Evolutionary conservation across 53 echinoderm and acorn worm species (phyloP).

Genomic region (Patiria pectinifera): DNA sequence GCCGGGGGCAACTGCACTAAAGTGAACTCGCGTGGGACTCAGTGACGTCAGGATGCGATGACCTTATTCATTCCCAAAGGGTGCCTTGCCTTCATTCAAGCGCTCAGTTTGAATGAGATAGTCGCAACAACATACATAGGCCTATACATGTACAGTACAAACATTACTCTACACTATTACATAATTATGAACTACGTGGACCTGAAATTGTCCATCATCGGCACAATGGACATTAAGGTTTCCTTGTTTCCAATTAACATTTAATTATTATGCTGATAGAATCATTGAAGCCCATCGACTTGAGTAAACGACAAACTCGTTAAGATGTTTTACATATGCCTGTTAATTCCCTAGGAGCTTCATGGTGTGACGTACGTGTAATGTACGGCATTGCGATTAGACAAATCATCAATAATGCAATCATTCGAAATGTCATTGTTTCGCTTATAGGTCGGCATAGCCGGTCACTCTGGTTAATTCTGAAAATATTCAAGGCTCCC

Average conservation of each 20-base stretch:
- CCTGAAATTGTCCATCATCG: too few relatives aligned
- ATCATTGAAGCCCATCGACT: not conserved
- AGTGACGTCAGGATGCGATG: conserved; percentile 52
- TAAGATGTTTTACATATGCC: not conserved
- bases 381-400: not conserved
- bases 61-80: conserved; percentile 37
- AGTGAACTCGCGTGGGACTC: conserved; percentile 41
- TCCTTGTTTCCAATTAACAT: too few relatives aligned
- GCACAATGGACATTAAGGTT: too few relatives aligned
- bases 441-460: not conserved
- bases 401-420: not conserved
- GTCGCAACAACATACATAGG: not conserved
- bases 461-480: too few relatives aligned
- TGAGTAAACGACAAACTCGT: not conserved
- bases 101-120: conserved; percentile 7
- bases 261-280: too few relatives aligned
- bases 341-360: not conserved
- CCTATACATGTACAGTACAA: not conserved
- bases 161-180: not conserved
- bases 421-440: not conserved
- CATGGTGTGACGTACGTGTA: not conserved
- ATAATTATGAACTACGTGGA: not conserved
- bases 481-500: too few relatives aligned
- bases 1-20: conserved; percentile 59
- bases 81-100: not conserved